phyloP scores from a whole-genome alignment of 2,113 vertebrate genomes.

The Rostratula benghalensis region DNA sequence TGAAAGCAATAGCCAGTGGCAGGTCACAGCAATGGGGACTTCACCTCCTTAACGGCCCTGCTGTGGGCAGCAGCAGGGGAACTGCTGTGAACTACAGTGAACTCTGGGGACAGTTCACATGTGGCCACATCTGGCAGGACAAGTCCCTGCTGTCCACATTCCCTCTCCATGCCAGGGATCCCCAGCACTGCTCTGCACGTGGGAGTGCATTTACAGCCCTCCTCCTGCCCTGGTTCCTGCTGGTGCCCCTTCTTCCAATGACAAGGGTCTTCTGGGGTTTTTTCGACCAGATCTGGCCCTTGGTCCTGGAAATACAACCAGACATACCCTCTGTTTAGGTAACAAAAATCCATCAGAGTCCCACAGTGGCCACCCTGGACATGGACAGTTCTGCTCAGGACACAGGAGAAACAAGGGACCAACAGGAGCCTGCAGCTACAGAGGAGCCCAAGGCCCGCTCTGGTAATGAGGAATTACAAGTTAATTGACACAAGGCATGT shows the following conservation, averaged over 20 bases:
- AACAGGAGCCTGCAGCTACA: background rate
- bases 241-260: background rate
- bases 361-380: rapidly evolving
- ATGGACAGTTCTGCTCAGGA: background rate
- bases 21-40: background rate
- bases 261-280: background rate
- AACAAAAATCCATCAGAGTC: background rate
- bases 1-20: background rate
- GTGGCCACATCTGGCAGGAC: background rate
- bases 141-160: background rate
- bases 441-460: background rate
- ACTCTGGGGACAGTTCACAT: background rate
- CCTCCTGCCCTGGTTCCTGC: background rate
- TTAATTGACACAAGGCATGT: rapidly evolving
- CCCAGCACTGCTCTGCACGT: rapidly evolving
- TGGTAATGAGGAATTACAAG: background rate
- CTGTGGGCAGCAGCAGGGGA: background rate
- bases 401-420: background rate
- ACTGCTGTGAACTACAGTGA: too few relatives aligned
- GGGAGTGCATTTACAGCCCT: background rate
- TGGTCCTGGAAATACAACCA: background rate
- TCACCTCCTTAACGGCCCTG: background rate
- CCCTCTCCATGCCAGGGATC: rapidly evolving
- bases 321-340: background rate
- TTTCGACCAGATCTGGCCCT: background rate